Base-by-base conservation (phyloP, 2,797 vertebrate species). In the Arctocebus calabarensis region DNA sequence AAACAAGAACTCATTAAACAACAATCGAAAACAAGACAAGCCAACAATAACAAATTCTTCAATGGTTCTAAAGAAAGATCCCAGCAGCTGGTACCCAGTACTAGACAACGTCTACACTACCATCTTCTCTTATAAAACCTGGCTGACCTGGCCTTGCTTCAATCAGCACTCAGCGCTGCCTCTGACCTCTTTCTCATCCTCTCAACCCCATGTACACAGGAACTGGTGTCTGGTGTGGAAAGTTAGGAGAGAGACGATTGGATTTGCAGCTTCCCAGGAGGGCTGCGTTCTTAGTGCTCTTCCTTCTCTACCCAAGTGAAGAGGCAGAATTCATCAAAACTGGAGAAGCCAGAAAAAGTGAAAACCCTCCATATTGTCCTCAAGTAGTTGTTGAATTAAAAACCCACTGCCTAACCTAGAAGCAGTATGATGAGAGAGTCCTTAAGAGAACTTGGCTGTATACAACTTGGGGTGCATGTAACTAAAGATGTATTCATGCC, bases 401-500 rank as follows among this genome's bases (percentile, higher is more conserved):
- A 81, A 52, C 40, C 23, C 14, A 29, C 59, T 23, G 5, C 9
- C 73, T 84, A 3, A 45, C 20, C 2, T 17, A 34, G 3, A 13
- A 14, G 19, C 9, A n/a, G 16, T 9, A 34, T 3, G 20, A 0
- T 19, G 37, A 73, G 37, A 77, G 10, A 4, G 17, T 40, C 57
- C 43, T 27, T 34, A 34, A 43, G 48, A 61, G 27, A 62, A 52
- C 12, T 25, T 11, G 40, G 37, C n/a, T 2, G 19, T 43, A 34
- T 5, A 10, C 8, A 34, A 12, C 4, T 10, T 57, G 4, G 22
- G 22, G 37, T 20, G 2, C 5, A 19, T 2, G n/a, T 52, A 59
- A 29, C n/a, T 19, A 8, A 12, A 74, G 3, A 64, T 9, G n/a
- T 1, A 37, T 10, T 1, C 13, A 7, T 32, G 1, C 57, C 7